phyloP scores from a whole-genome alignment of 1,140 invertebrate species.

The Caenorhabditis brenneri region DNA sequence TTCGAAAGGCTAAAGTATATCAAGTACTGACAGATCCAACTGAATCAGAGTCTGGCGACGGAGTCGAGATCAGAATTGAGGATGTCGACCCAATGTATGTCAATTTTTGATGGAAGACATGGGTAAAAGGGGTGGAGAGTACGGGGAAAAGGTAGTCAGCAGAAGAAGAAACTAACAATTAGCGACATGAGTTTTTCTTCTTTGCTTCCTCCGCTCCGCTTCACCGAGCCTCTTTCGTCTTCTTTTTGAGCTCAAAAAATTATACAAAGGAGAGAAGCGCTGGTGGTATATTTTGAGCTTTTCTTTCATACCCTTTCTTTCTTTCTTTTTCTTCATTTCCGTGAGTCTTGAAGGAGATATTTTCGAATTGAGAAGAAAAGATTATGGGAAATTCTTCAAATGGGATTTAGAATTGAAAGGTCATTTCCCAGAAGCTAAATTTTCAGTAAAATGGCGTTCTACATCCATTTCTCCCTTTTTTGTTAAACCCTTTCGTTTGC shows the following conservation, averaged over 20 bases:
- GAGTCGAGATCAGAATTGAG: background rate
- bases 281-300: background rate
- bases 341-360: background rate
- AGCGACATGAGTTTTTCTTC: background rate
- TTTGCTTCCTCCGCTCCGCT: background rate
- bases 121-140: background rate
- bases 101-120: background rate
- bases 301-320: background rate
- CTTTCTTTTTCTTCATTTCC: background rate
- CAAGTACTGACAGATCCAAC: background rate
- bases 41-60: background rate
- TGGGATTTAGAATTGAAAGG: too few relatives aligned
- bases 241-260: background rate
- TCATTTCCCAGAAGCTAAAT: too few relatives aligned
- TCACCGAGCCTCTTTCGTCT: background rate
- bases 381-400: too few relatives aligned
- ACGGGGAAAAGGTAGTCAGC: background rate
- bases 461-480: background rate
- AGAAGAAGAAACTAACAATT: constrained; percentile 20
- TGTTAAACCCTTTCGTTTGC: background rate
- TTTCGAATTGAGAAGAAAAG: background rate
- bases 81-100: background rate
- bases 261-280: background rate
- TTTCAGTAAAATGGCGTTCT: too few relatives aligned
- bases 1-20: background rate